phyloP scores from a whole-genome alignment of 2,797 vertebrate genomes.

The Bradypus variegatus region DNA sequence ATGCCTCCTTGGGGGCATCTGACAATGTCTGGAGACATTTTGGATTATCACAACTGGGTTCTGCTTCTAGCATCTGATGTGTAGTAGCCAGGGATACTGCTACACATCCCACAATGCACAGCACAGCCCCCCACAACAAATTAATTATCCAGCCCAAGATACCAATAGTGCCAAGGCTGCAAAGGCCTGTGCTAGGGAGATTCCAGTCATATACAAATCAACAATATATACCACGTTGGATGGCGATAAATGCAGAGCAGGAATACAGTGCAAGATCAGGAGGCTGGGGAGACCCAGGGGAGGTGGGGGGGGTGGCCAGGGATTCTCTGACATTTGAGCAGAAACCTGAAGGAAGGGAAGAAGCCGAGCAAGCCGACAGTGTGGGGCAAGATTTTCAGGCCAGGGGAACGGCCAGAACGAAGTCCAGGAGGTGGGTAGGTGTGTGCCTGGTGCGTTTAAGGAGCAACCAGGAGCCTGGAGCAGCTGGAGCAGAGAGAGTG shows the following conservation, averaged over 20 bases:
- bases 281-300: background rate
- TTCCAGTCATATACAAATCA: background rate
- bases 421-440: background rate
- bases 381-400: too few relatives aligned
- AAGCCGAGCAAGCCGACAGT: background rate
- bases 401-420: background rate
- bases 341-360: background rate
- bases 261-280: background rate
- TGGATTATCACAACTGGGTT: background rate
- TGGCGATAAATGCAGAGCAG: background rate
- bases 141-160: background rate
- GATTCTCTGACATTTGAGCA: background rate
- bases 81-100: background rate
- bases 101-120: background rate
- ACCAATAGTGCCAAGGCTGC: background rate
- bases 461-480: background rate
- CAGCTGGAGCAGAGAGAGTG: too few relatives aligned
- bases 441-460: background rate
- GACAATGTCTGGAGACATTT: background rate
- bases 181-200: background rate
- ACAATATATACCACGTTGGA: background rate
- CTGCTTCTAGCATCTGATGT: background rate
- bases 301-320: background rate
- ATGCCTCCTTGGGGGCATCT: background rate
- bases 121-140: background rate